Percentiles rank a stretch among this genome's conserved stretches.
Evolutionary conservation across 2,888 invertebrate species (phyloP).

Genomic region (Apamea monoglypha): DNA sequence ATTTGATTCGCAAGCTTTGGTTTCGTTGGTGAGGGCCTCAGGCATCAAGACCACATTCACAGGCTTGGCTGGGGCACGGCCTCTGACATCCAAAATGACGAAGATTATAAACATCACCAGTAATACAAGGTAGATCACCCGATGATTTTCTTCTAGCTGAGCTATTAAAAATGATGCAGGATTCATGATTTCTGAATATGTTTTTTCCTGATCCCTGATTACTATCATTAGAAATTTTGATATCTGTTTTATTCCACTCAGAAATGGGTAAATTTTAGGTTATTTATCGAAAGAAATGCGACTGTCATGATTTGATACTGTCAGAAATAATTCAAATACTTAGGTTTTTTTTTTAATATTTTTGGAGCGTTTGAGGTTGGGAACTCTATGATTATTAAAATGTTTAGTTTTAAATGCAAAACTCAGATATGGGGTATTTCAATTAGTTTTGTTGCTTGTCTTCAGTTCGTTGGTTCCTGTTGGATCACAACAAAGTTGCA

Average conservation of each 20-base stretch:
- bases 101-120: conserved; percentile 59
- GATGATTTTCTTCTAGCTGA: conserved; percentile 57
- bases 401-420: neutral
- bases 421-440: neutral
- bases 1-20: conserved; percentile 20
- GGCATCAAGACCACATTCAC: neutral
- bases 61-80: conserved; percentile 13
- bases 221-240: conserved; percentile 57
- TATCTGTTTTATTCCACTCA: conserved; percentile 8
- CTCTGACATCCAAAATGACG: conserved; percentile 49
- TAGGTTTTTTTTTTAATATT: conserved; percentile 7
- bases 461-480: too few species aligned
- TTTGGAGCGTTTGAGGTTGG: conserved; percentile 1
- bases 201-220: conserved; percentile 6
- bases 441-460: neutral
- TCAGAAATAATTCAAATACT: conserved; percentile 44
- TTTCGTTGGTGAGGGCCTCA: conserved; percentile 11
- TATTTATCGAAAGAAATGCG: conserved; percentile 34
- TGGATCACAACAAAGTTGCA: too few species aligned
- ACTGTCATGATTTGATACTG: conserved; percentile 13
- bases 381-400: conserved; percentile 20
- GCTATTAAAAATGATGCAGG: conserved; percentile 51
- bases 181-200: conserved; percentile 53
- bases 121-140: conserved; percentile 50
- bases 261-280: conserved; percentile 26